Percentiles rank a stretch among this genome's conserved stretches.
Conservation (phyloP, 1,140 invertebrate species). For the Drosophila nigromelanica region DNA sequence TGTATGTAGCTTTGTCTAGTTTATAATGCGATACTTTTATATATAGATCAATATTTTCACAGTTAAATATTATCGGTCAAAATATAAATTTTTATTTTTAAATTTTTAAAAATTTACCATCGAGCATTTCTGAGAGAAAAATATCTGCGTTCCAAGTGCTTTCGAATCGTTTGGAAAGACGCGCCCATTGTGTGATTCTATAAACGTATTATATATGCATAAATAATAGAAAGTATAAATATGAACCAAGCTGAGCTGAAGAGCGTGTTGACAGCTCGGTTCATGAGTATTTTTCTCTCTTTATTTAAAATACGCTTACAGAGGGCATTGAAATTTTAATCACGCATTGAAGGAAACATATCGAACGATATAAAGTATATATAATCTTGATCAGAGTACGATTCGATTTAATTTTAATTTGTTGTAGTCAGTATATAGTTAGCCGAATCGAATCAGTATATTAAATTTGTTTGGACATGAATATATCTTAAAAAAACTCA, state of each 20-base stretch:
- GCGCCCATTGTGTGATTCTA: slow-evolving; percentile 11
- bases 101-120: too few species aligned
- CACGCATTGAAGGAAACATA: background rate
- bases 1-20: too few species aligned
- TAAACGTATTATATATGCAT: slow-evolving; percentile 64
- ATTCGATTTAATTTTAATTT: background rate
- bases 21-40: too few species aligned
- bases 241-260: slow-evolving; percentile 49
- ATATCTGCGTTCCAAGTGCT: background rate
- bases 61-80: too few species aligned
- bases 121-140: background rate
- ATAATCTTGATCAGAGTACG: background rate
- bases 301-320: background rate
- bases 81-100: too few species aligned
- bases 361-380: background rate
- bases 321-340: too few species aligned
- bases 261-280: slow-evolving; percentile 46
- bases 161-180: slow-evolving; percentile 2
- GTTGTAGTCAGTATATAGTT: too few species aligned
- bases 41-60: too few species aligned
- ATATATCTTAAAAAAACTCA: too few species aligned
- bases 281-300: slow-evolving; percentile 6
- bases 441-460: too few species aligned
- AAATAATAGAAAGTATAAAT: slow-evolving; percentile 75
- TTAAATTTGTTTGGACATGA: too few species aligned